A percentile compares a stretch with the other conserved stretches of the same genome.
Conservation (phyloP, 2,797 vertebrate species). For the Hipposideros larvatus region DNA sequence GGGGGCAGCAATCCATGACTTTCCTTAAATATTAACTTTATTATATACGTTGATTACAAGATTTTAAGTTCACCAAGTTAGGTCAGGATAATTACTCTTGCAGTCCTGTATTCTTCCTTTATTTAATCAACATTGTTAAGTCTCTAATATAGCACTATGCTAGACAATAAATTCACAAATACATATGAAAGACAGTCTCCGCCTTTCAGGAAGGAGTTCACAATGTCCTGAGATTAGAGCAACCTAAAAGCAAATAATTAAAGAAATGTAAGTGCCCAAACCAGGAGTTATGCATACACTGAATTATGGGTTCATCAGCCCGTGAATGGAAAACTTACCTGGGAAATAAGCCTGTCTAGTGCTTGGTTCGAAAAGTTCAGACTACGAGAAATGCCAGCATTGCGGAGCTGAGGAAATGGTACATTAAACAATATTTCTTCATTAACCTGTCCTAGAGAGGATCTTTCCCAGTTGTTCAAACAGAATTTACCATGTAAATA, state of each 20-base stretch:
- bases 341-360: neutral
- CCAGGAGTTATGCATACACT: neutral
- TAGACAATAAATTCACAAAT: neutral
- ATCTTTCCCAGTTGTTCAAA: neutral
- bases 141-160: neutral
- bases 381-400: neutral
- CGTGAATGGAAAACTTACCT: neutral
- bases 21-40: neutral
- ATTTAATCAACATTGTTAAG: neutral
- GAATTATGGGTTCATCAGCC: neutral
- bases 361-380: neutral
- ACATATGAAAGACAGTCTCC: neutral
- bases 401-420: neutral
- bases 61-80: constrained; percentile 30
- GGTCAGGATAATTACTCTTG: neutral
- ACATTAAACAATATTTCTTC: neutral
- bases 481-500: constrained; percentile 40
- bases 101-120: neutral
- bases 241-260: neutral
- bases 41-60: neutral
- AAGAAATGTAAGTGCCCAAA: neutral
- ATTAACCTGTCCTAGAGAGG: neutral
- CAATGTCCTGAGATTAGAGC: neutral
- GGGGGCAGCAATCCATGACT: neutral
- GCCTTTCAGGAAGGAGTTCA: neutral